Evolutionary conservation across 2,113 vertebrate genomes (phyloP).

Genomic region (Panthera uncia): DNA sequence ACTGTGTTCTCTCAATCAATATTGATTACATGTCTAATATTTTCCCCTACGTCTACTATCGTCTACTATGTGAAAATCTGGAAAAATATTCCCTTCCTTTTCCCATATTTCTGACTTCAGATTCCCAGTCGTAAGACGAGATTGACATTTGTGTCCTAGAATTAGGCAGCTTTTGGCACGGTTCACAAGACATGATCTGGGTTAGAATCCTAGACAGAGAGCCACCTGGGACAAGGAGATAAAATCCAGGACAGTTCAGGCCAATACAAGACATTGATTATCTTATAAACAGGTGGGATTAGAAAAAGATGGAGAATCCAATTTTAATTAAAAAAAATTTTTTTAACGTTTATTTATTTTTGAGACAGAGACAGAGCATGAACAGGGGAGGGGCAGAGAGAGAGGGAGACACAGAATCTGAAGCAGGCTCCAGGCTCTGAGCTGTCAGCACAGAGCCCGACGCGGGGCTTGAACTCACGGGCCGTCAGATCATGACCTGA

Average conservation of each 20-base stretch:
- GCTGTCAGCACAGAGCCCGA: too few species aligned
- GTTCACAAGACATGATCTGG: background rate
- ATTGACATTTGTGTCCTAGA: constrained; percentile 30
- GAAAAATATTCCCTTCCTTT: background rate
- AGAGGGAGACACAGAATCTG: too few species aligned
- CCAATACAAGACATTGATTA: background rate
- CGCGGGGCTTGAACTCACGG: accelerated
- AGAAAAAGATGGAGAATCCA: background rate
- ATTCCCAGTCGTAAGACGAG: background rate
- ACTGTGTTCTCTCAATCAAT: background rate
- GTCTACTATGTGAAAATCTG: background rate
- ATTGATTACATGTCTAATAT: background rate
- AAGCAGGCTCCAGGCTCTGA: too few species aligned
- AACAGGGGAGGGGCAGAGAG: too few species aligned
- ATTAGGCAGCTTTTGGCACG: background rate
- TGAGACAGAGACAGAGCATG: too few species aligned
- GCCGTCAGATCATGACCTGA: too few species aligned
- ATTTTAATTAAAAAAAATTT: background rate
- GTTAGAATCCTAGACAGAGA: constrained; percentile 3
- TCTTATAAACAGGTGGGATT: background rate
- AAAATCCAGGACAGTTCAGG: background rate
- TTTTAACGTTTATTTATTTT: too few species aligned
- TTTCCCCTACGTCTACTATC: background rate
- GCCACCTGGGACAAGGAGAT: background rate
- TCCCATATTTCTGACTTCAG: background rate